These are phyloP conservation scores for Peromyscus leucopus DNA, from an alignment of 2,113 vertebrate genomes.

Conservation along the genomic window DNA sequence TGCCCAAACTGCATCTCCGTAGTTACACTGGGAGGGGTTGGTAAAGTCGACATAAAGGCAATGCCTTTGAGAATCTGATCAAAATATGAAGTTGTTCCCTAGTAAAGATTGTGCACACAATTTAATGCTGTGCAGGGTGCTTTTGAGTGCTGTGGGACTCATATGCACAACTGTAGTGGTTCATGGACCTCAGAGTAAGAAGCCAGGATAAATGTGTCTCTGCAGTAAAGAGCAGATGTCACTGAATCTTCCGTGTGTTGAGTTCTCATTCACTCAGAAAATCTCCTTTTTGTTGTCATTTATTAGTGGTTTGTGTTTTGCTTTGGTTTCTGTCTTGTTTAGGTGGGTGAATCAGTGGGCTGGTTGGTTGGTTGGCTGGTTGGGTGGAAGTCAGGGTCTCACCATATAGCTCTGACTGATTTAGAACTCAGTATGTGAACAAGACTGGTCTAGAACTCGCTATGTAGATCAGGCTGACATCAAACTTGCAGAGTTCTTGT, in stretches of 20 bases:
- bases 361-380: background rate
- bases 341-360: background rate
- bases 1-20: background rate
- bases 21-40: background rate
- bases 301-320: background rate
- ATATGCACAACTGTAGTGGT: background rate
- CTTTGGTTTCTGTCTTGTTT: background rate
- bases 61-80: slow-evolving; percentile 45
- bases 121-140: background rate
- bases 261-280: background rate
- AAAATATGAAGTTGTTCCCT: slow-evolving; percentile 33
- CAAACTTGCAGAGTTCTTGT: background rate
- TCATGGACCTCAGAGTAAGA: background rate
- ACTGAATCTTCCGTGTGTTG: background rate
- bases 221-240: background rate
- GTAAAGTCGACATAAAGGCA: background rate
- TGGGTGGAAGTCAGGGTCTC: background rate
- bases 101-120: background rate
- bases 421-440: background rate
- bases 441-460: background rate
- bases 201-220: slow-evolving; percentile 19
- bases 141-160: background rate
- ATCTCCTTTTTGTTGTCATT: background rate
- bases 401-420: background rate
- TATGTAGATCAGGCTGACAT: background rate